Evolutionary conservation across 2,113 vertebrate species (phyloP).

Genomic region (Laticauda laticaudata): DNA sequence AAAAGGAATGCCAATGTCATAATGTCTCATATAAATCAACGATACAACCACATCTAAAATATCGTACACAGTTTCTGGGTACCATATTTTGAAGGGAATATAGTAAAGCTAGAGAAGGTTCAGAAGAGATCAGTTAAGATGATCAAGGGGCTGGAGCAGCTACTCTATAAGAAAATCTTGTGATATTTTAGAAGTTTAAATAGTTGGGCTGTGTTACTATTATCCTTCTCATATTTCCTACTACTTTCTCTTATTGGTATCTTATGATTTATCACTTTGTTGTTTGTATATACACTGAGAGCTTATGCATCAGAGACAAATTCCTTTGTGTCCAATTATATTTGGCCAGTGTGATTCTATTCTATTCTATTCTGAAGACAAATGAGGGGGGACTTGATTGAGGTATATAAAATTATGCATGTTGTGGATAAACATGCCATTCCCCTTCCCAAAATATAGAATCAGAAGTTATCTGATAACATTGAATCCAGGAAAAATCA

Average conservation of each 20-base stretch:
- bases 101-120: background rate
- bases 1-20: background rate
- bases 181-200: background rate
- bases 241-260: background rate
- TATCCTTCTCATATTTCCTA: background rate
- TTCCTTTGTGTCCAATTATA: background rate
- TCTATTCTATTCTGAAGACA: background rate
- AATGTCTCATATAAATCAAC: background rate
- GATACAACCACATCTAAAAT: background rate
- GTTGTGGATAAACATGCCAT: background rate
- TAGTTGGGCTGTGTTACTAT: background rate
- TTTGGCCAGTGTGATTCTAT: background rate
- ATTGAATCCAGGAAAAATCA: background rate
- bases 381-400: background rate
- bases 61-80: background rate
- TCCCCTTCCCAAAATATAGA: background rate
- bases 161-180: background rate
- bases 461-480: background rate
- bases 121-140: background rate
- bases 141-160: background rate
- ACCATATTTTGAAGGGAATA: background rate
- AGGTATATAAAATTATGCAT: background rate
- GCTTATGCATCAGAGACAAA: background rate
- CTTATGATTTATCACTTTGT: background rate
- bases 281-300: background rate